phyloP scores from a whole-genome alignment of 2,888 invertebrate species.

The Ceraclea dissimilis region DNA sequence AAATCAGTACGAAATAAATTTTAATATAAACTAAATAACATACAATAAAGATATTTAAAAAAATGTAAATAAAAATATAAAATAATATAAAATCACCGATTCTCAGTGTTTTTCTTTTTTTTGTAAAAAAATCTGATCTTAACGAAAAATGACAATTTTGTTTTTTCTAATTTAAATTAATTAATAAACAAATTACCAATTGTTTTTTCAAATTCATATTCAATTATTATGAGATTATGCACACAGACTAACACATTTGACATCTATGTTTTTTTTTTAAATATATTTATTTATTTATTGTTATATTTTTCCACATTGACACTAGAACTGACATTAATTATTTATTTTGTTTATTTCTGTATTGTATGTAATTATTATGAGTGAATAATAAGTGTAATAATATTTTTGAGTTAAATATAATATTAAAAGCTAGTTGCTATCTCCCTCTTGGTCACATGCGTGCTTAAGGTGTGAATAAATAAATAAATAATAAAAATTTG shows the following conservation, averaged over 20 bases:
- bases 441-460: slow-evolving; percentile 12
- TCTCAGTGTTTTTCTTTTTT: not conserved
- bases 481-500: not conserved
- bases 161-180: not conserved
- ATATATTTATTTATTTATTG: not conserved
- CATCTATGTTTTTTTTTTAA: slow-evolving; percentile 1
- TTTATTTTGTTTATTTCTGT: not conserved
- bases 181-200: not conserved
- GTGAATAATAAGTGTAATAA: slow-evolving; percentile 19
- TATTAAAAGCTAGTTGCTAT: slow-evolving; percentile 12
- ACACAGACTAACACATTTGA: not conserved
- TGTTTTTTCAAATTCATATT: not conserved
- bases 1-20: too few relatives aligned
- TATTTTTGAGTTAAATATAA: slow-evolving; percentile 7
- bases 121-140: not conserved
- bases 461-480: slow-evolving; percentile 4
- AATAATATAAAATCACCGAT: not conserved
- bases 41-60: too few relatives aligned
- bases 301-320: not conserved
- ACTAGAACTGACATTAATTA: not conserved
- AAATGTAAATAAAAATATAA: not conserved
- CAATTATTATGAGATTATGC: too few relatives aligned
- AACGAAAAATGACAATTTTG: not conserved
- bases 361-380: not conserved
- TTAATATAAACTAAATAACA: too few relatives aligned